Evolutionary conservation across 2,888 invertebrate genomes (phyloP), one percentile per base, ranked within the genome.

Genomic region (Drosophila anomelani): DNA sequence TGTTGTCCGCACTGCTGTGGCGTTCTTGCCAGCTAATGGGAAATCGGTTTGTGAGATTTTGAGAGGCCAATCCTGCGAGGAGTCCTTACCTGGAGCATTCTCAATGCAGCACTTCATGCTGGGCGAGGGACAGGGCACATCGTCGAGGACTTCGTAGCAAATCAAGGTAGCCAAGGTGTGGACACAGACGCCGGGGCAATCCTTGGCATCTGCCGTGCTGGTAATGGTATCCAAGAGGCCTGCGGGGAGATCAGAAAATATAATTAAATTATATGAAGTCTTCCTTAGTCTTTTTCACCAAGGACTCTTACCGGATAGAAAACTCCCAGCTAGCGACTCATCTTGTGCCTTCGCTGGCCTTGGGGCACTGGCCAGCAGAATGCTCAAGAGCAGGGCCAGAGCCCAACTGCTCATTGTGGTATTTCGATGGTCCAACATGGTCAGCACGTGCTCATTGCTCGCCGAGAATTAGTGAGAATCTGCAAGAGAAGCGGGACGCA

Each of bases 151-250:
- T 81, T 97, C 96, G 91, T 96, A 95, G 91, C 98, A 98, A 87
- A 97, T 96, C 72, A 97, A 93, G 1, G 97, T 96, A 3, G 98
- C 97, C 68, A 98, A 92, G 12, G 96, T 95, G 90, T 97, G 97
- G 74, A 97, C 96, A 92, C 98, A 98, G 66, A 96, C 95, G 1
- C 98, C 98, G 0, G 98, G 97, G 90, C 98, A 98, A 91, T 97
- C 96, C 93, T 96, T 96, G 68, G 95, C 94, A 92, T 96, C 96
- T 70, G 95, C 96, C 70, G 97, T 97, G 77, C 95, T 96, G 70
- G 97, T 97, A 90, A 97, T 95, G 34, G 97, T 96, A 89, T 97
- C 97, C 88, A 97, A 93, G 8, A 97, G 94, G 84, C 97, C 97
- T 97, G 8, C 0, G 26, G 15, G 15, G 2, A 0, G 9, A 26